Evolutionary conservation across 2,797 vertebrate species (phyloP).

Genomic region (Pseudopleuronectes americanus): DNA sequence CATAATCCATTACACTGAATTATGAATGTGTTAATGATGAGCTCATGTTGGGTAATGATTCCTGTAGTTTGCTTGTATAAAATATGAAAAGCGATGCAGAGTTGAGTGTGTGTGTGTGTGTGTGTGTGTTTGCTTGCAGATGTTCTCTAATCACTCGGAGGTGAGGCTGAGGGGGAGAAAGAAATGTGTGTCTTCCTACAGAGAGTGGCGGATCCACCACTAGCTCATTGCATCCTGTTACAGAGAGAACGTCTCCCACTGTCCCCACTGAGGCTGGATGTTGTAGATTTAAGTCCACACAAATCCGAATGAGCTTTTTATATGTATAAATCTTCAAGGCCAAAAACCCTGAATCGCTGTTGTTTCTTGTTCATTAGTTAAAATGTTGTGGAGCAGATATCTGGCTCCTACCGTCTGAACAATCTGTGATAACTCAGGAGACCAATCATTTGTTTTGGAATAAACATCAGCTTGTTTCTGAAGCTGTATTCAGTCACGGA

Average conservation of each 20-base stretch:
- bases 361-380: constrained; percentile 34
- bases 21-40: constrained; percentile 82
- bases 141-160: constrained; percentile 66
- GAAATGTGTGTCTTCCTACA: constrained; percentile 44
- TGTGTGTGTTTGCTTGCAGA: constrained; percentile 66
- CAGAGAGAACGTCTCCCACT: constrained; percentile 52
- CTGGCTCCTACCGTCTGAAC: not conserved
- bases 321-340: constrained; percentile 6
- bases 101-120: constrained; percentile 55
- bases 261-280: constrained; percentile 32
- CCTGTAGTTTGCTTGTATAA: constrained; percentile 75
- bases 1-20: constrained; percentile 82
- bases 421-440: not conserved
- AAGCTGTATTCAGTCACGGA: too few relatives aligned
- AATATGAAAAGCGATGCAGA: constrained; percentile 63
- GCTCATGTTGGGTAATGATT: constrained; percentile 78
- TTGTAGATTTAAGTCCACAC: constrained; percentile 33
- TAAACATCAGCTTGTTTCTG: too few relatives aligned
- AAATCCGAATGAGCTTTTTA: constrained; percentile 12
- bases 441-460: constrained; percentile 8
- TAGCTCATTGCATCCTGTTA: constrained; percentile 61
- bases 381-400: constrained; percentile 24
- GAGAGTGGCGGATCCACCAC: constrained; percentile 44
- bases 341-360: constrained; percentile 25
- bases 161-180: constrained; percentile 47